Conservation (phyloP, 2,888 invertebrate species). For the Tromatobia lineatoria region DNA sequence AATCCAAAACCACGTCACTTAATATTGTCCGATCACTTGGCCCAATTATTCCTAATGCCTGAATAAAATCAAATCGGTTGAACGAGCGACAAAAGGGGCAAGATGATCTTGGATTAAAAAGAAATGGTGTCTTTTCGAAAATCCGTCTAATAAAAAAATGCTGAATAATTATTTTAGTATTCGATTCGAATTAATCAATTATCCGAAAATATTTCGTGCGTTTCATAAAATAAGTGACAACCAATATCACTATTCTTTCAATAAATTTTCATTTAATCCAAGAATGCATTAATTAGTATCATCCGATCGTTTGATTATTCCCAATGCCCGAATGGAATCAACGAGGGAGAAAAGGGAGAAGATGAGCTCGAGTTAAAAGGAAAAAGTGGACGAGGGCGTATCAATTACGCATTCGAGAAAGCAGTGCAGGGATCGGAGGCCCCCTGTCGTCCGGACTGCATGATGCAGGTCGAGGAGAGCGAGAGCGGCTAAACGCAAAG, state of each 20-base stretch:
- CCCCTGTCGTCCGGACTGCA: slow-evolving; percentile 29
- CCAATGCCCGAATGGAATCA: neutral
- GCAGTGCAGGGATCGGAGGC: neutral
- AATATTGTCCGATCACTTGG: too few relatives aligned
- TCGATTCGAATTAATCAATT: neutral
- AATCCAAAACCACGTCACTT: too few relatives aligned
- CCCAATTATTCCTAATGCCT: too few relatives aligned
- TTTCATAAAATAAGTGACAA: neutral
- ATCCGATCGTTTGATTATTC: neutral
- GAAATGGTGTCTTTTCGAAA: too few relatives aligned
- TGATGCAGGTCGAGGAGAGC: slow-evolving; percentile 31
- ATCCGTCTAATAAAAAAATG: too few relatives aligned
- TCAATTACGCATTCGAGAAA: slow-evolving; percentile 42
- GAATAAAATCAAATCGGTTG: too few relatives aligned
- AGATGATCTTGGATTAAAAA: too few relatives aligned
- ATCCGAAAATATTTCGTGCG: neutral
- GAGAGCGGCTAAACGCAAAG: slow-evolving; percentile 58
- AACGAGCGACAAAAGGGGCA: too few relatives aligned
- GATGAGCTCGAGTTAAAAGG: neutral
- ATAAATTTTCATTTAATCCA: neutral
- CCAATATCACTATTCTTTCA: neutral
- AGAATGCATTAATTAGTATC: neutral
- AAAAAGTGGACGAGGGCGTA: slow-evolving; percentile 25
- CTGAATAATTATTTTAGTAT: too few relatives aligned
- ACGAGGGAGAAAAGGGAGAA: neutral